Evolutionary conservation across 2,113 vertebrate genomes (phyloP).

Genomic region (Sebastes schlegelii): DNA sequence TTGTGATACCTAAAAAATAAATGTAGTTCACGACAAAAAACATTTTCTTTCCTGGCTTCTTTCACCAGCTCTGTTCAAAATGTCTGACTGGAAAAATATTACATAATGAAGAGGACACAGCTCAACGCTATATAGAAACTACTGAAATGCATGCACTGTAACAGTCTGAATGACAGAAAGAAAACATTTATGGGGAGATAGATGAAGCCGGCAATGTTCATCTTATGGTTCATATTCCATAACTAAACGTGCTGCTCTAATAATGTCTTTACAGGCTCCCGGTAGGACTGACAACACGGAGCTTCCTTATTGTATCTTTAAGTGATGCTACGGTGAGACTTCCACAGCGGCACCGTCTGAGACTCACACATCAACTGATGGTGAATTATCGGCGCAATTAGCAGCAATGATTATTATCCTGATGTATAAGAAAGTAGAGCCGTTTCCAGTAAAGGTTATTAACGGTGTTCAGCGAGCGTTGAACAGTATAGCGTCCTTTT

Average conservation of each 20-base stretch:
- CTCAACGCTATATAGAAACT: no score
- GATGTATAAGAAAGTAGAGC: neutral
- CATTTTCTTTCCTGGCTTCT: no score
- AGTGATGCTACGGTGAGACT: neutral
- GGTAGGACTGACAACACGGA: neutral
- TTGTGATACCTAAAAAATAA: no score
- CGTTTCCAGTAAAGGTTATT: neutral
- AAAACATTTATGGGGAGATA: no score
- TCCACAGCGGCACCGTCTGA: neutral
- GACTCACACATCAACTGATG: neutral
- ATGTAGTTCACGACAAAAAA: no score
- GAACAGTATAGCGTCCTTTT: neutral
- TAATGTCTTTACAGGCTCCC: neutral
- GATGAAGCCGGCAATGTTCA: no score
- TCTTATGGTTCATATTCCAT: neutral
- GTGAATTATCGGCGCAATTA: conserved; percentile 20
- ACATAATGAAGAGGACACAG: no score
- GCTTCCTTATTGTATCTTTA: neutral
- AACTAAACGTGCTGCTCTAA: neutral
- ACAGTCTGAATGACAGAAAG: no score
- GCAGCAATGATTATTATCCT: neutral
- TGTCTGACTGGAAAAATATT: no score
- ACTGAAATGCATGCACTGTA: no score
- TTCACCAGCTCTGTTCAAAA: no score
- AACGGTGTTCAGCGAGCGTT: neutral